Percentiles rank a stretch among this genome's conserved stretches.
Conservation (phyloP, 2,113 vertebrate species). For the Gasterosteus aculeatus region DNA sequence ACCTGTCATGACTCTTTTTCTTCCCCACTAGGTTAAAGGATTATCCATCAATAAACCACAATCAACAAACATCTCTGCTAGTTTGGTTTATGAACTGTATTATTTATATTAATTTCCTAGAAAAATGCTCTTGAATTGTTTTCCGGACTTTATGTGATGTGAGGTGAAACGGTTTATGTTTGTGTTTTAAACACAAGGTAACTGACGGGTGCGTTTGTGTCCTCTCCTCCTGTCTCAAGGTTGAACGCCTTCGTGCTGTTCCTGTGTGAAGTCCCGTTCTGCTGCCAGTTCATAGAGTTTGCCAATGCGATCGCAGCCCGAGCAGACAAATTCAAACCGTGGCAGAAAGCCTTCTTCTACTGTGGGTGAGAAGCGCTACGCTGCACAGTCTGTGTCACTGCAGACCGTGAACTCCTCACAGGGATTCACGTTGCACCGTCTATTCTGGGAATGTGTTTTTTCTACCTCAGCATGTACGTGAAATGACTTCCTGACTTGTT, state of each 20-base stretch:
- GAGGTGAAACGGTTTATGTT: neutral
- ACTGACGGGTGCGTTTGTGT: conserved; percentile 6
- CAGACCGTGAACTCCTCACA: conserved; percentile 5
- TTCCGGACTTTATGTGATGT: too few relatives aligned
- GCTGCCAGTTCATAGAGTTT: conserved; percentile 97
- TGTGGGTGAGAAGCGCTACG: conserved; percentile 86
- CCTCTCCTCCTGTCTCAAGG: conserved; percentile 70
- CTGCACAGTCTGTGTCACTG: neutral
- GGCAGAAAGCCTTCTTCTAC: conserved; percentile 96
- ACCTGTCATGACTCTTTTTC: too few relatives aligned
- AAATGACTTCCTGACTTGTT: conserved; percentile 25
- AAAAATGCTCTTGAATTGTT: neutral
- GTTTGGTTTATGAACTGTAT: too few relatives aligned
- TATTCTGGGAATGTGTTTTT: neutral
- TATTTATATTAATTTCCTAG: too few relatives aligned
- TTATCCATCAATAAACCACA: too few relatives aligned
- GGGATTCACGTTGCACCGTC: neutral
- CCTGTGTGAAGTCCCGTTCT: conserved; percentile 95
- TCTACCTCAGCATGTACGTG: neutral
- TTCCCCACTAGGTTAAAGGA: too few relatives aligned
- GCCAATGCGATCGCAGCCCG: conserved; percentile 85
- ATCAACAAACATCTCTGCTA: too few relatives aligned
- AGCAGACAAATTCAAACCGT: conserved; percentile 88
- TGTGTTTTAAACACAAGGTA: neutral
- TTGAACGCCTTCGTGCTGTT: conserved; percentile 91